Percentiles rank a stretch among this genome's conserved stretches.
phyloP scores from a whole-genome alignment of 1,140 invertebrate genomes.

The Drosophila leontia region DNA sequence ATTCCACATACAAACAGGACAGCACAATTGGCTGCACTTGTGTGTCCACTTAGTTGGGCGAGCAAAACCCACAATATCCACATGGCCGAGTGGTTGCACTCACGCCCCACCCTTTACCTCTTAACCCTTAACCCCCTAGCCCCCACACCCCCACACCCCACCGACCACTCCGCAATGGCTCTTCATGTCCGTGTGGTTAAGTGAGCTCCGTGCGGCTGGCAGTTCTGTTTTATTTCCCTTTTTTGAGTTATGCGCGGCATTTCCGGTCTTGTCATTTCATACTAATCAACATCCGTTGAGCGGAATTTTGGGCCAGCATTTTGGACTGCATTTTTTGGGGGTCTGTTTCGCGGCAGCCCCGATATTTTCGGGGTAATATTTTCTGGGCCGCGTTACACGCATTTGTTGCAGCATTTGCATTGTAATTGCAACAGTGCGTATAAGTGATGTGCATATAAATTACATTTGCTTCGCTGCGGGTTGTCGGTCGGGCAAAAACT shows the following conservation, averaged over 20 bases:
- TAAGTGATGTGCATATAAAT: conserved; percentile 80
- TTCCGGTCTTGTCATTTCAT: conserved; percentile 76
- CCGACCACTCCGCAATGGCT: conserved; percentile 12
- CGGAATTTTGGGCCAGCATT: conserved; percentile 45
- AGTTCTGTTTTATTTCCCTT: conserved; percentile 21
- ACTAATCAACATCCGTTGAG: conserved; percentile 76
- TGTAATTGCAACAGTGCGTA: conserved; percentile 70
- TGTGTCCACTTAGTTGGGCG: conserved; percentile 56
- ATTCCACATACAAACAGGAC: conserved; percentile 24
- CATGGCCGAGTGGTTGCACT: conserved; percentile 36
- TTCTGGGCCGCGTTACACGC: conserved; percentile 44
- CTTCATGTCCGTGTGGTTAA: conserved; percentile 47
- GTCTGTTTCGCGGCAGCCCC: background rate
- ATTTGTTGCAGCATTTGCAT: conserved; percentile 68
- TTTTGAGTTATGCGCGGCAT: conserved; percentile 48
- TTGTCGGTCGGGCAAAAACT: conserved; percentile 27
- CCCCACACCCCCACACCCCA: background rate
- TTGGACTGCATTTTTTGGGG: conserved; percentile 47
- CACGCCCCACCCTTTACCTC: background rate
- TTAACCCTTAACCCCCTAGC: background rate
- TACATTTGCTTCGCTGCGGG: conserved; percentile 65
- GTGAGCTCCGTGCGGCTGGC: conserved; percentile 32
- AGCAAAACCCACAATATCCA: conserved; percentile 53
- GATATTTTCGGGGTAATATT: conserved; percentile 46
- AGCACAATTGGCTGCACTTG: conserved; percentile 71